Evolutionary conservation across 64 coral and sea anemone species (phyloP).

Genomic region (Trachythela sp.): DNA sequence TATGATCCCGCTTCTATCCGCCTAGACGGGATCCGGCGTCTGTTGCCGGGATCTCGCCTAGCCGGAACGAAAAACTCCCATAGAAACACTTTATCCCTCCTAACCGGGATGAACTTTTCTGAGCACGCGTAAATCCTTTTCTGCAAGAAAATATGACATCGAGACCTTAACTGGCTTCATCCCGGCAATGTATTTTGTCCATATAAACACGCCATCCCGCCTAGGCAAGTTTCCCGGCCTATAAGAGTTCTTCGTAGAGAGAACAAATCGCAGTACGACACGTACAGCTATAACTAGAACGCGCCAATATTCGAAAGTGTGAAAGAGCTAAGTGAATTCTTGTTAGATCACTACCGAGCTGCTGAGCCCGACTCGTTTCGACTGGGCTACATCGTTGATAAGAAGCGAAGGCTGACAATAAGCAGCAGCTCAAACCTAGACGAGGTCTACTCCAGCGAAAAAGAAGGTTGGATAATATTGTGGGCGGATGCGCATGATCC

Average conservation of each 20-base stretch:
- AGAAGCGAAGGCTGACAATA: neutral
- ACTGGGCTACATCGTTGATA: neutral
- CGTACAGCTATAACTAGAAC: conserved; percentile 3
- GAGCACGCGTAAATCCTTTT: too few relatives aligned
- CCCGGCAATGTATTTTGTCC: too few relatives aligned
- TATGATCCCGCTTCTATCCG: too few relatives aligned
- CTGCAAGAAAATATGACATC: too few relatives aligned
- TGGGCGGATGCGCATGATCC: neutral
- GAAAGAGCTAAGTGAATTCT: neutral
- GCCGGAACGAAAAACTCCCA: too few relatives aligned
- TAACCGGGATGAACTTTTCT: too few relatives aligned
- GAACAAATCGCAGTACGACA: neutral
- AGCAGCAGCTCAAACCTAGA: neutral
- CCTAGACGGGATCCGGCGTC: too few relatives aligned
- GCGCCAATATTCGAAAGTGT: neutral
- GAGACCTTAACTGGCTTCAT: too few relatives aligned
- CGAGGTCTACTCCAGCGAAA: neutral
- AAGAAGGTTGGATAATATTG: neutral
- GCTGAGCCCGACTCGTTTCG: neutral
- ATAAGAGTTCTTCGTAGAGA: neutral
- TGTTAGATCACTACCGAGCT: neutral
- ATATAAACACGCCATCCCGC: too few relatives aligned
- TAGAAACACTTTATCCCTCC: too few relatives aligned
- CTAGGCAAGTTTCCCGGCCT: too few relatives aligned
- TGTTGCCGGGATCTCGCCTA: too few relatives aligned